These are phyloP conservation scores for Cryptoblepharus egeriae DNA, from an alignment of 2,797 vertebrate species.

Conservation along the genomic window DNA sequence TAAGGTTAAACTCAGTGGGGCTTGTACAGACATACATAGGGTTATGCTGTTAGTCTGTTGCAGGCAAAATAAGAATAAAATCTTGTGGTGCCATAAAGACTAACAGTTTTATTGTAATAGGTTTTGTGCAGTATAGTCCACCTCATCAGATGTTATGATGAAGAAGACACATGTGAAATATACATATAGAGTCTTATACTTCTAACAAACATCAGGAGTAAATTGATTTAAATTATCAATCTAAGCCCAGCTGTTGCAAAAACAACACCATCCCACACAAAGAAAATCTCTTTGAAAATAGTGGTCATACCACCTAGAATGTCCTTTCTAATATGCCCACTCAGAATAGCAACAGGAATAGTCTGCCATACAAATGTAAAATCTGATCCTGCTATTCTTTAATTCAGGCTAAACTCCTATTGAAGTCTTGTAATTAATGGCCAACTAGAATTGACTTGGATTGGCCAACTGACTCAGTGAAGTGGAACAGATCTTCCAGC, in stretches of 20 bases:
- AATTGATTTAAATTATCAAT: not conserved
- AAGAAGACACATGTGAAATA: not conserved
- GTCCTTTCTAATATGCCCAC: not conserved
- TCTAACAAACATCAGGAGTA: not conserved
- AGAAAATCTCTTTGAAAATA: not conserved
- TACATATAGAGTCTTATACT: not conserved
- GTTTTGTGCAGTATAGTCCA: too few species aligned
- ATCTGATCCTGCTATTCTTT: not conserved
- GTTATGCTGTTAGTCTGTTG: too few species aligned
- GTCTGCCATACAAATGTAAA: not conserved
- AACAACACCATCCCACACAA: not conserved
- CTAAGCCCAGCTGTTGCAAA: not conserved
- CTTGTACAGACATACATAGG: too few species aligned
- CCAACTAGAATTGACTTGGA: not conserved
- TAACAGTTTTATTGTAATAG: too few species aligned
- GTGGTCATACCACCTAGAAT: not conserved
- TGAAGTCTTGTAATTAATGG: not conserved
- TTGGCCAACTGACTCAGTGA: not conserved
- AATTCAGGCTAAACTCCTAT: not conserved
- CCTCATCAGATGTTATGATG: too few species aligned
- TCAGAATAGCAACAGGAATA: not conserved
- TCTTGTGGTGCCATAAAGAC: too few species aligned
- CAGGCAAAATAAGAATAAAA: too few species aligned
- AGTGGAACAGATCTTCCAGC: not conserved
- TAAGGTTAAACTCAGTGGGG: too few species aligned